Percentiles rank a stretch among this genome's conserved stretches.
phyloP scores from a whole-genome alignment of 2,113 vertebrate genomes.

The Mystacornis crossleyi region DNA sequence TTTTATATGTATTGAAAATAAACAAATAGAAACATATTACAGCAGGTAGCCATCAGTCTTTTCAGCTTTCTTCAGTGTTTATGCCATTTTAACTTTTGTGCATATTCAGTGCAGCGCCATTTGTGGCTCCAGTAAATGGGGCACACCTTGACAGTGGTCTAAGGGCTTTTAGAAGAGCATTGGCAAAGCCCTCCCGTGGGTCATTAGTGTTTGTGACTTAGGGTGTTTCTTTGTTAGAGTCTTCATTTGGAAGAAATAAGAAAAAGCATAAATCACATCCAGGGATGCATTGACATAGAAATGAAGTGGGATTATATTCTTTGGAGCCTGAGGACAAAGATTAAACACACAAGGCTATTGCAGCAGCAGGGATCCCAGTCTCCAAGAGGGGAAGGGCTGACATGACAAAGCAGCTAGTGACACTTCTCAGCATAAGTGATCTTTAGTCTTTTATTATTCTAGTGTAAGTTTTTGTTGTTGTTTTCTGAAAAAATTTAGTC shows the following conservation, averaged over 20 bases:
- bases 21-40: neutral
- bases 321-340: neutral
- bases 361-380: neutral
- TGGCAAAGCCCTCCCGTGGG: neutral
- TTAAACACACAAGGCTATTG: neutral
- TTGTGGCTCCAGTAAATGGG: neutral
- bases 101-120: neutral
- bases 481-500: neutral
- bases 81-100: neutral
- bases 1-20: neutral
- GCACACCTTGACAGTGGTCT: neutral
- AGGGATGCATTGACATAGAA: neutral
- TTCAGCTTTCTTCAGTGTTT: neutral
- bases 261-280: neutral
- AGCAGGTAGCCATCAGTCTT: neutral
- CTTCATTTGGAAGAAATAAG: neutral
- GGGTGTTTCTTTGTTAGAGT: neutral
- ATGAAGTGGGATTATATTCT: neutral
- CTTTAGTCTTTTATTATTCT: neutral
- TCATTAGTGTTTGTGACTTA: neutral
- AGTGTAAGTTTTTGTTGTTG: neutral
- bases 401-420: neutral
- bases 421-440: neutral
- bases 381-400: neutral
- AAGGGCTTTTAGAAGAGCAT: neutral